Base-by-base conservation (phyloP, 1,140 invertebrate species). In the Myzus persicae region DNA sequence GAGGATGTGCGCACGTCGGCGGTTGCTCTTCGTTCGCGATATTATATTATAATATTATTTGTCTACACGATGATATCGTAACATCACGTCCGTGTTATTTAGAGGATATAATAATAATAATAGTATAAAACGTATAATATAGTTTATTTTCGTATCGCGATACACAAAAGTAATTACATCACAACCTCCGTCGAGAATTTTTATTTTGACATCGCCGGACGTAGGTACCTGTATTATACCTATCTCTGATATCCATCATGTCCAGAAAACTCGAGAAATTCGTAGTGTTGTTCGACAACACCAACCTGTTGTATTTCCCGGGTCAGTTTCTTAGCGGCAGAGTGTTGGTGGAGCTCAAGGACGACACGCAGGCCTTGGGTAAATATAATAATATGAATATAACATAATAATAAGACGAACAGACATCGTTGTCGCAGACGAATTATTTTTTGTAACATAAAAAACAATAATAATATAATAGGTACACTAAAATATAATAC, bases 231-330 rank as follows among this genome's bases (percentile, higher is more conserved):
- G 20, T 48, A 48, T 48, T 44, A 44, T 48, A 48, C 46, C 46
- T 48, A 26, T 89, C 46, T 9, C 46, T 9, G 22, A 26, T 54
- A 24, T 22, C 9, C 46, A 24, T 40, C 95, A 98, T 98, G 97
- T 97, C 98, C 93, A 96, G 97, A 94, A 99, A 99, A 95, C 95
- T 99, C 94, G 96, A 98, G 94, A 99, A 99, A 95, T 99, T 99
- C 95, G 96, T 99, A 42, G 99, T 99, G 94, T 96, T 99, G 81
- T 98, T 99, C 95, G 98, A 99, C 95, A 99, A 99, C 95, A 98
- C 98, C 54, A 98, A 98, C 94, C 96, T 99, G 51, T 95, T 99
- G 67, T 99, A 99, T 95, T 99, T 99, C 95, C 98, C 98, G 84
- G 97, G 98, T 48, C 97, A 99, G 95, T 99, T 99, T 95, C 96